Evolutionary conservation across 2,888 invertebrate genomes (phyloP).

Genomic region (Heliconius ismenius): DNA sequence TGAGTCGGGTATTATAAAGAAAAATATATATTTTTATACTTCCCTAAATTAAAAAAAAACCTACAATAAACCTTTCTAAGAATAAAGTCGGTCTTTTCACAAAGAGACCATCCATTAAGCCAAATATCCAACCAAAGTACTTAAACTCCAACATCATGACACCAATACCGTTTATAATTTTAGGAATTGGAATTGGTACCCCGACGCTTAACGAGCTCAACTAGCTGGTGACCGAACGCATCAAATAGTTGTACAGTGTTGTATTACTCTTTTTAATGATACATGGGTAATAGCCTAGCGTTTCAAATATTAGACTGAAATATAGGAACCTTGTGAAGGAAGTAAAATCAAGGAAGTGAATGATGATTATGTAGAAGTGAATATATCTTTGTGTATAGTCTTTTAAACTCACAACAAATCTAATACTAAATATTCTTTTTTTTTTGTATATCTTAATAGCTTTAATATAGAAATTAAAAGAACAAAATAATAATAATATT

Average conservation of each 20-base stretch:
- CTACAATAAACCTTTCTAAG: constrained; percentile 17
- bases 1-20: not conserved
- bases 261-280: constrained; percentile 62
- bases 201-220: constrained; percentile 75
- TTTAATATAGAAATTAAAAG: too few species aligned
- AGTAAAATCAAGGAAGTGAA: not conserved
- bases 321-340: not conserved
- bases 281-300: constrained; percentile 10
- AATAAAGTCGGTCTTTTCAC: constrained; percentile 16
- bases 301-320: not conserved
- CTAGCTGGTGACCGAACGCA: constrained; percentile 58
- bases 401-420: too few species aligned
- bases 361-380: too few species aligned
- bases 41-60: not conserved
- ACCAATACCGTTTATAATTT: constrained; percentile 72
- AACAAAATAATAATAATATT: not conserved
- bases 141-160: constrained; percentile 65
- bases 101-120: constrained; percentile 36
- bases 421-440: too few species aligned
- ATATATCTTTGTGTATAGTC: too few species aligned
- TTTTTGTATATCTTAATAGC: too few species aligned
- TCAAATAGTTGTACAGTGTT: constrained; percentile 49
- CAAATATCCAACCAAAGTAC: constrained; percentile 40
- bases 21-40: not conserved
- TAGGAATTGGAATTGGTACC: constrained; percentile 75